Percentiles rank a stretch among this genome's conserved stretches.
Evolutionary conservation across 2,113 vertebrate genomes (phyloP).

Genomic region (Verasper variegatus): DNA sequence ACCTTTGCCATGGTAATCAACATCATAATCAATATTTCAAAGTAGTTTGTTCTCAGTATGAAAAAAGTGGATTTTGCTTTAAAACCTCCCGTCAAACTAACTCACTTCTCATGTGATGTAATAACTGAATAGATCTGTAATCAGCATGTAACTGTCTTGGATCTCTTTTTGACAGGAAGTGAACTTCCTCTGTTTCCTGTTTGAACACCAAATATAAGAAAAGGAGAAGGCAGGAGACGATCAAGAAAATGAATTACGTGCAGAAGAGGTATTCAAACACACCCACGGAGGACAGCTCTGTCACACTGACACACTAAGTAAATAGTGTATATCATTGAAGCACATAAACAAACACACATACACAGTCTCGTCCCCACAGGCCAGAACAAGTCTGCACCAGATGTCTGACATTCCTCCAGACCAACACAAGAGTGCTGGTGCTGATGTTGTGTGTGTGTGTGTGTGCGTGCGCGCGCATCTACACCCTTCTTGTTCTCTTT

Average conservation of each 20-base stretch:
- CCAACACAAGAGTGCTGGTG: not conserved
- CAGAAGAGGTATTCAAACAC: slow-evolving; percentile 54
- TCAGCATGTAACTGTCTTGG: too few species aligned
- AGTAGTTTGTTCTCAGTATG: too few species aligned
- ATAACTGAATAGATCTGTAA: not conserved
- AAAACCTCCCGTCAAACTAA: not conserved
- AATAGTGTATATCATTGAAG: not conserved
- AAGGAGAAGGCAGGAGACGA: not conserved
- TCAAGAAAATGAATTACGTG: slow-evolving; percentile 13
- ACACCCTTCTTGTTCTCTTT: not conserved
- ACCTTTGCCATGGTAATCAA: too few species aligned
- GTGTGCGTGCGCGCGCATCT: not conserved
- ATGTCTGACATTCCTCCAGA: slow-evolving; percentile 57
- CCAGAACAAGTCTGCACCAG: slow-evolving; percentile 48
- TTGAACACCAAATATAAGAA: not conserved
- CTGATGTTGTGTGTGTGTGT: not conserved
- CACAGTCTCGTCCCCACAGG: not conserved
- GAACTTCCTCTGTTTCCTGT: too few species aligned
- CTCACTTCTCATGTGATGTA: not conserved
- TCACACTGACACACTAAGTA: slow-evolving; percentile 8
- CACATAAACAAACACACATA: not conserved
- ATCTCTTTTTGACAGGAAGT: too few species aligned
- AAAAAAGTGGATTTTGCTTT: not conserved
- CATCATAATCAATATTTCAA: too few species aligned
- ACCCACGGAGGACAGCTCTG: slow-evolving; percentile 21